These are phyloP conservation scores for Lithosia quadra DNA, from an alignment of 2,888 invertebrate species.

Conservation along the genomic window DNA sequence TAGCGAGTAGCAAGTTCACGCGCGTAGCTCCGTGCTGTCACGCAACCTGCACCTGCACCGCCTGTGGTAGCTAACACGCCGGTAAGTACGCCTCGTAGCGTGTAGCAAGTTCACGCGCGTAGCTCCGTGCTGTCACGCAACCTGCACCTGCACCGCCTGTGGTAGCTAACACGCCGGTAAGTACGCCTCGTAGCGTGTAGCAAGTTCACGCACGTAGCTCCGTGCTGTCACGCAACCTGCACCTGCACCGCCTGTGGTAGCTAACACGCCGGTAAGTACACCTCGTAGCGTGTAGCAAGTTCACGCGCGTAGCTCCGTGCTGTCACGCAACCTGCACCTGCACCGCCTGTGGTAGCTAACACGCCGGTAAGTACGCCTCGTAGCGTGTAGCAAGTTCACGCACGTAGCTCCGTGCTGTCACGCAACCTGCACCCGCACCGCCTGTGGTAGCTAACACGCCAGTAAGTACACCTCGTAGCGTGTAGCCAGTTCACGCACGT, in stretches of 20 bases:
- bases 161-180: neutral
- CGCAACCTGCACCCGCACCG: neutral
- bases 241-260: conserved; percentile 1
- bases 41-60: conserved; percentile 2
- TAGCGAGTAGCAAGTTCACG: neutral
- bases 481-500: neutral
- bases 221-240: neutral
- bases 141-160: conserved; percentile 3
- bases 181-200: neutral
- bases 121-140: neutral
- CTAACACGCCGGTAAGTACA: neutral
- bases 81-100: neutral
- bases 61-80: neutral
- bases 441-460: neutral
- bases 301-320: neutral
- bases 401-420: neutral
- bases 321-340: neutral
- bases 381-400: neutral
- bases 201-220: neutral
- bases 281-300: neutral
- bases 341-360: conserved; percentile 5
- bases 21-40: neutral
- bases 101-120: neutral
- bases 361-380: neutral
- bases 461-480: neutral